Base-by-base conservation (phyloP, 1,140 invertebrate species). In the Nebria ingens region DNA sequence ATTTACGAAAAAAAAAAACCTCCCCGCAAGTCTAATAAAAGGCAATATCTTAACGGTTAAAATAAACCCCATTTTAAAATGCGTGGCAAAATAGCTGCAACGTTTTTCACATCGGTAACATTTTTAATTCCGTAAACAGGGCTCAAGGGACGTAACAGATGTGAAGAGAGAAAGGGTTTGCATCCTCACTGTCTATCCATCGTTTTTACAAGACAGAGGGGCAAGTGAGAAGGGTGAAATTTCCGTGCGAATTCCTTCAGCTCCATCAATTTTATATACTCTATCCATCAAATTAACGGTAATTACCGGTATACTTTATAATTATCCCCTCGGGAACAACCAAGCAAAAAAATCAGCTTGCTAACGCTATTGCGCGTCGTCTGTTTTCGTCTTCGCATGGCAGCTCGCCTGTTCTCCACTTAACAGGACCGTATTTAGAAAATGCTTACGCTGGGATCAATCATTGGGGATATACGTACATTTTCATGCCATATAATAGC, bases 211-310 rank as follows among this genome's bases (percentile, higher is more conserved):
- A n/a, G n/a, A n/a, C n/a, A n/a, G n/a, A n/a, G n/a, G n/a, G n/a
- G n/a, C n/a, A n/a, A n/a, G n/a, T n/a, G n/a, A n/a, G 25, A 34
- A 34, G 25, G 25, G 25, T 34, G 25, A 17, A 6, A 12, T 45
- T 45, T 6, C 40, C 40, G 40, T 45, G 40, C 17, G 17, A 45
- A 45, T 45, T 45, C 40, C 40, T 45, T 12, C 40, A 45, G 40
- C 40, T 45, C 40, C 40, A 45, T 45, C 40, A 45, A 45, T 45
- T 45, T 45, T 45, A 45, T 45, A 45, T 45, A 17, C 40, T 45
- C 40, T 45, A 45, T 45, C 40, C 40, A 45, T 45, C 40, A 45
- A 45, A 45, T 45, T 45, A 45, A 17, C 40, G 15, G 40, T 45
- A 45, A 45, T 45, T 45, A 45, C 40, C 40, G 40, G 40, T 45